phyloP scores from a whole-genome alignment of 2,113 vertebrate species.

The Saguinus imperator region DNA sequence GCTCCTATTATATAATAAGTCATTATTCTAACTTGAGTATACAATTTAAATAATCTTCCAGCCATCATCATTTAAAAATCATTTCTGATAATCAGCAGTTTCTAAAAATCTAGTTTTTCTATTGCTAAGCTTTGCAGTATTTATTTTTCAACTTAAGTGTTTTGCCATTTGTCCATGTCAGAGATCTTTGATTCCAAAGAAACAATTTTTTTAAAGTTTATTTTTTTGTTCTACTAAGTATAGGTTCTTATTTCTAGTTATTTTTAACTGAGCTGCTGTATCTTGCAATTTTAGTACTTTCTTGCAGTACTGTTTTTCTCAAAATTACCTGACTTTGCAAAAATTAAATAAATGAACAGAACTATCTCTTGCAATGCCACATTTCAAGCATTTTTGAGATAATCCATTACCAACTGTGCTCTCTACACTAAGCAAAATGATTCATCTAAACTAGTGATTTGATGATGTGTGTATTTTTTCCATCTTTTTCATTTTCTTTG shows the following conservation, averaged over 20 bases:
- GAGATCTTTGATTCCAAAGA: slow-evolving; percentile 30
- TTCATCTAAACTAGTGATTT: slow-evolving; percentile 69
- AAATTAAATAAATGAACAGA: slow-evolving; percentile 74
- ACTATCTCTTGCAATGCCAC: slow-evolving; percentile 57
- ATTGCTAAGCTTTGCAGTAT: background rate
- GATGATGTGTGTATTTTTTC: background rate
- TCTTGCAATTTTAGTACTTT: slow-evolving; percentile 77
- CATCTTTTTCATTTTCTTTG: slow-evolving; percentile 53
- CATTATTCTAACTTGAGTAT: background rate
- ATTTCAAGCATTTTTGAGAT: slow-evolving; percentile 67
- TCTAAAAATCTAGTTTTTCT: slow-evolving; percentile 43
- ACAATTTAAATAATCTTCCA: slow-evolving; percentile 20
- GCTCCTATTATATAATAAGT: background rate
- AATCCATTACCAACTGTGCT: slow-evolving; percentile 63
- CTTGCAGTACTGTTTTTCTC: slow-evolving; percentile 69
- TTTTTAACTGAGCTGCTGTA: slow-evolving; percentile 70
- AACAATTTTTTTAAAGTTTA: background rate
- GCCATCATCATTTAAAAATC: background rate
- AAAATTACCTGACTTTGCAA: slow-evolving; percentile 74
- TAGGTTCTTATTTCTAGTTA: slow-evolving; percentile 71
- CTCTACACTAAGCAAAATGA: slow-evolving; percentile 45
- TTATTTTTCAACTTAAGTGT: slow-evolving; percentile 38
- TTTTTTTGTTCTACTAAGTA: slow-evolving; percentile 52
- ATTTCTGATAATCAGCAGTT: background rate
- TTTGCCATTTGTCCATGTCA: slow-evolving; percentile 36